Base-by-base conservation (phyloP, 2,888 invertebrate species). In the Microctonus hyperodae region DNA sequence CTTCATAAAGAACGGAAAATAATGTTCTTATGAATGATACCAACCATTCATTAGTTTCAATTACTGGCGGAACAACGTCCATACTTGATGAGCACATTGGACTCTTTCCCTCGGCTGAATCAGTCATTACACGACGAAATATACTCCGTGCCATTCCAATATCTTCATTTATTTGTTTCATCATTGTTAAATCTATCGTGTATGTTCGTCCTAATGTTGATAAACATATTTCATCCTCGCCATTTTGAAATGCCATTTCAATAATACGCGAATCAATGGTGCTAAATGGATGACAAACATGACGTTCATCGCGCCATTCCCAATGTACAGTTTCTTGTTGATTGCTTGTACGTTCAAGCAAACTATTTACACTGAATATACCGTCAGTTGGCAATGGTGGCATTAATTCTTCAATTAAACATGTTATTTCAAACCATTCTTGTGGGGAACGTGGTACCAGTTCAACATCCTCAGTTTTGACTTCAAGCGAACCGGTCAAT, bases 141-240 rank as follows among this genome's bases (percentile, higher is more conserved):
- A 98, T 95, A 48, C 95, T 92, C 55, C 97, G 88, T 37, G 96
- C 93, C 31, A 96, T 96, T 70, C 98, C 98, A 0, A 97, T 96
- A 84, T 97, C 97, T 87, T 98, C 98, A 85, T 98, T 98, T 73
- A 98, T 95, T 87, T 98, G 97, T 85, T 97, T 97, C 97, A 98
- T 96, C 76, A 96, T 92, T 81, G 95, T 93, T 81, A 98, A 94
- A 87, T 98, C 98, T 73, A 98, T 92, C 0, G 97, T 96, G 86
- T 97, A 98, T 2, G 96, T 96, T 76, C 96, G 90, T 61, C 97
- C 97, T 81, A 96, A 88, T 62, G 96, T 94, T 67, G 93, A 94
- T 73, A 98, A 88, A 81, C 94, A 94, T 75, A 97, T 94, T 85
- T 98, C 98, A 82, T 98, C 97, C 83, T 98, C 98, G 37, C 96